Conservation (phyloP, 2,113 vertebrate genomes). For the Platichthys stellatus region DNA sequence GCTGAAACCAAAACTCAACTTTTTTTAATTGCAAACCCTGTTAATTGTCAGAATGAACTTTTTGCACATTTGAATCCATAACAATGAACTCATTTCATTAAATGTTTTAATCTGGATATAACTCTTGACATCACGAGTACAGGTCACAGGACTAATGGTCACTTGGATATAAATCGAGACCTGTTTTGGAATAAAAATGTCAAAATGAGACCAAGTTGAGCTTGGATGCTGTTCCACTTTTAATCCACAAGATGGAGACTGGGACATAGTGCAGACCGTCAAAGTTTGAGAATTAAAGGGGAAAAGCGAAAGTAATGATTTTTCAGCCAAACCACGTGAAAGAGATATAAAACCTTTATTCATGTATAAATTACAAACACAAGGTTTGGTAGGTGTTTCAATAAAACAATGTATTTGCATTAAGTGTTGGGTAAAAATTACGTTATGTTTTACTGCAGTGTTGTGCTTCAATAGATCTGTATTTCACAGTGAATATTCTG, state of each 20-base stretch:
- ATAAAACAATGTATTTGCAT: conserved; percentile 37
- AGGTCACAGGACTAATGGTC: not conserved
- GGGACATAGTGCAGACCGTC: not conserved
- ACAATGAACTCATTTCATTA: too few relatives aligned
- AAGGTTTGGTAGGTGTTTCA: conserved; percentile 57
- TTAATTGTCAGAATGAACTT: not conserved
- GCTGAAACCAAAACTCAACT: not conserved
- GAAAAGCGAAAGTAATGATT: not conserved
- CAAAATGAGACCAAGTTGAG: too few relatives aligned
- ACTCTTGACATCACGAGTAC: not conserved
- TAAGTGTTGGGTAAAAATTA: conserved; percentile 24
- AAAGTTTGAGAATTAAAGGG: not conserved
- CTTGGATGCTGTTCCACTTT: not conserved
- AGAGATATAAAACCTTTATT: conserved; percentile 80
- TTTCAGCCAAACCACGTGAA: not conserved
- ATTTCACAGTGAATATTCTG: conserved; percentile 49
- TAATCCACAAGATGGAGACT: conserved; percentile 54
- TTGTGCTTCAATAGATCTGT: conserved; percentile 40
- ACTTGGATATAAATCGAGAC: not conserved
- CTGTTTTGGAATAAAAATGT: too few relatives aligned
- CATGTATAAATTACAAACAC: conserved; percentile 80
- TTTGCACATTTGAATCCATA: too few relatives aligned
- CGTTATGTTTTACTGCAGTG: conserved; percentile 13
- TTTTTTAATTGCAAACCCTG: too few relatives aligned
- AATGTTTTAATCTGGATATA: too few relatives aligned